A percentile compares a stretch with the other conserved stretches of the same genome.
phyloP scores from a whole-genome alignment of 2,113 vertebrate genomes.

The Nannospalax galili region DNA sequence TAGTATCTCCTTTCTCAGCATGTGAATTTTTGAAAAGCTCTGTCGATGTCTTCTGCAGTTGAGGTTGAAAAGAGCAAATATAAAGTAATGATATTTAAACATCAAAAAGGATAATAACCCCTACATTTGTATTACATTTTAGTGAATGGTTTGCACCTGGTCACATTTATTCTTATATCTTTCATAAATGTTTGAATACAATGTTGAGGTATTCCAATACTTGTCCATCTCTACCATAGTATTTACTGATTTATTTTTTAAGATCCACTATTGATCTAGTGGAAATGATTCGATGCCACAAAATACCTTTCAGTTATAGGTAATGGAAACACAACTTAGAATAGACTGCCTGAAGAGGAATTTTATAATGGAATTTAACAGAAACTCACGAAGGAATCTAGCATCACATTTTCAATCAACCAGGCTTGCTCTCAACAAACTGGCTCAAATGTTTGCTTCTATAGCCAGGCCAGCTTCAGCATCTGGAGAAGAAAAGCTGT shows the following conservation, averaged over 20 bases:
- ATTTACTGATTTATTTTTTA: background rate
- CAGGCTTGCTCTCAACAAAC: background rate
- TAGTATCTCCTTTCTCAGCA: background rate
- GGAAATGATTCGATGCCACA: background rate
- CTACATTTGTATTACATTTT: background rate
- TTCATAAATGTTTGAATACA: background rate
- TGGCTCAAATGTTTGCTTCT: background rate
- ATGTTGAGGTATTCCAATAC: background rate
- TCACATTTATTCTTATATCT: conserved; percentile 22
- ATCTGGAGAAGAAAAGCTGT: background rate
- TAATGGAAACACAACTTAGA: conserved; percentile 8
- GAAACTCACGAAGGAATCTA: background rate
- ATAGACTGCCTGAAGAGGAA: background rate
- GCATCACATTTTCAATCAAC: background rate
- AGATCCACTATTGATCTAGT: background rate
- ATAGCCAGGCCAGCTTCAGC: background rate
- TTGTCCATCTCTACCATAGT: background rate
- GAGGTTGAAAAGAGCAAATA: background rate
- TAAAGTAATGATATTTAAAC: background rate
- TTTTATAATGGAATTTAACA: background rate
- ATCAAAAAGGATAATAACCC: background rate
- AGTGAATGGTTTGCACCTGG: background rate
- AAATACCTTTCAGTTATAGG: background rate
- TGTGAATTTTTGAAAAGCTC: background rate
- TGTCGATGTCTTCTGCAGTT: background rate